Evolutionary conservation across 2,888 invertebrate genomes (phyloP).

Genomic region (Caenorhabditis uteleia): DNA sequence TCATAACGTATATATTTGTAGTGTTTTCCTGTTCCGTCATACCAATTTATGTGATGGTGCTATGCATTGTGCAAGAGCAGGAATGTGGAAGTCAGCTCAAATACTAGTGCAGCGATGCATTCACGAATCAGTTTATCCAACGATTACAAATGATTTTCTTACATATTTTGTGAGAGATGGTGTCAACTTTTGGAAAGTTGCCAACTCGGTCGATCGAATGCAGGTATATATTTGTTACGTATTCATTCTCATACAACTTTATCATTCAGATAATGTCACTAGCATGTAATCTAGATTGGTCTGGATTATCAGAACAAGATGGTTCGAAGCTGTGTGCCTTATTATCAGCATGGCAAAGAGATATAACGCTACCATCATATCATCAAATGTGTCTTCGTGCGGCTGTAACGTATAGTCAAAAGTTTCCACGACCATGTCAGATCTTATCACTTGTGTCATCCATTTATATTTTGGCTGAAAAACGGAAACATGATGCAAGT

Average conservation of each 20-base stretch:
- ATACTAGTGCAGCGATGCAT: constrained; percentile 16
- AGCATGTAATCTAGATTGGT: constrained; percentile 46
- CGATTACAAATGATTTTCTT: constrained; percentile 15
- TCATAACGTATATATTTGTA: constrained; percentile 8
- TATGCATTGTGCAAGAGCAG: constrained; percentile 26
- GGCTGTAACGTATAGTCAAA: constrained; percentile 3
- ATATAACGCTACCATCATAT: constrained; percentile 24
- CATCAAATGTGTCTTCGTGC: constrained; percentile 45
- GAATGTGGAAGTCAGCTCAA: constrained; percentile 35
- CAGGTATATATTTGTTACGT: no score
- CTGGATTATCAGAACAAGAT: constrained; percentile 17
- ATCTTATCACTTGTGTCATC: constrained; percentile 42
- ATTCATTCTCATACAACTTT: neutral
- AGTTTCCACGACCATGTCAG: constrained; percentile 35
- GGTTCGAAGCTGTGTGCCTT: constrained; percentile 31
- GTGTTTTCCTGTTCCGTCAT: constrained; percentile 37
- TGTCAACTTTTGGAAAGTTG: constrained; percentile 26
- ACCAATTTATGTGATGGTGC: constrained; percentile 29
- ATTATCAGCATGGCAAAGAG: constrained; percentile 39
- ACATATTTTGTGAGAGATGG: constrained; percentile 33
- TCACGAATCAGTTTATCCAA: constrained; percentile 8
- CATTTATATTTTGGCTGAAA: constrained; percentile 34
- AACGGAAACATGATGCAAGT: neutral
- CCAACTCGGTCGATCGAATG: constrained; percentile 14
- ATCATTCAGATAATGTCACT: constrained; percentile 39